Evolutionary conservation across 2,888 invertebrate genomes (phyloP).

Genomic region (Parnassius mnemosyne): DNA sequence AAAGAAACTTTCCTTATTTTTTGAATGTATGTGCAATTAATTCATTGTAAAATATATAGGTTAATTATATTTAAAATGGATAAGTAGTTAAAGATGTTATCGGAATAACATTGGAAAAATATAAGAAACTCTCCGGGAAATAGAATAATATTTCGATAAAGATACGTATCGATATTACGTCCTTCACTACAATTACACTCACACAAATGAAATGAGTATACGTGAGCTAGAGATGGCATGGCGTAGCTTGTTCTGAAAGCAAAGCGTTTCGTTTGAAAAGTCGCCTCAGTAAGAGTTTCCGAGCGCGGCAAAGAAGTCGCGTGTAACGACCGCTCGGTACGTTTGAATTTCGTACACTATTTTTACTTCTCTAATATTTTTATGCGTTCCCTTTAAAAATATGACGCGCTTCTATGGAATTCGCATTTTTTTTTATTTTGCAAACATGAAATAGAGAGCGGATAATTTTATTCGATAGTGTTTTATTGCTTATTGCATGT

Average conservation of each 20-base stretch:
- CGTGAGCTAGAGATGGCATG: constrained; percentile 34
- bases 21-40: no score
- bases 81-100: constrained; percentile 1
- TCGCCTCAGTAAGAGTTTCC: constrained; percentile 53
- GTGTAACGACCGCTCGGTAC: constrained; percentile 55
- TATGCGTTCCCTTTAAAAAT: constrained; percentile 32
- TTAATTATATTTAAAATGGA: neutral
- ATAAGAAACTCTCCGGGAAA: constrained; percentile 9
- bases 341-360: constrained; percentile 37
- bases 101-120: constrained; percentile 11
- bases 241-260: constrained; percentile 47
- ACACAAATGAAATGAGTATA: constrained; percentile 21
- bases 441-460: neutral
- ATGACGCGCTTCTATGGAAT: constrained; percentile 12
- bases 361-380: constrained; percentile 26
- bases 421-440: constrained; percentile 7
- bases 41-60: neutral
- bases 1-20: no score
- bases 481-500: neutral
- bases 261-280: constrained; percentile 53
- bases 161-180: constrained; percentile 26
- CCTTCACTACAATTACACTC: constrained; percentile 31
- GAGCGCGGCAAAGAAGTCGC: constrained; percentile 52
- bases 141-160: constrained; percentile 13
- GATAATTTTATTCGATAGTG: neutral